Percentiles rank a stretch among this genome's conserved stretches.
Conservation (phyloP, 2,797 vertebrate species). For the Rhabdomys pumilio region DNA sequence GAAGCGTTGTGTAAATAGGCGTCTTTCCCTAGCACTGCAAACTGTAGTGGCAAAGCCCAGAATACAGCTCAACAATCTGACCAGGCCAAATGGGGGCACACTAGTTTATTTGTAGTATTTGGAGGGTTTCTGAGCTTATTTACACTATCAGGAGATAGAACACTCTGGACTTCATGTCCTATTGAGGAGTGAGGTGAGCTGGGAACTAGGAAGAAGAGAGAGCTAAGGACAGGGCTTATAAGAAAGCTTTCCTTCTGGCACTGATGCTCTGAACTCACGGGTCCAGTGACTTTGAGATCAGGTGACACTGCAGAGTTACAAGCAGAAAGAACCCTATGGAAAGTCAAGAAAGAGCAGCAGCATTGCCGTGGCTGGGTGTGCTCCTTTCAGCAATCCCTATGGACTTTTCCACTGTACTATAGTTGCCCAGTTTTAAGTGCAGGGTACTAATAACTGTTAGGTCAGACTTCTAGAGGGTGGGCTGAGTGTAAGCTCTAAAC, state of each 20-base stretch:
- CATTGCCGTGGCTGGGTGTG: not conserved
- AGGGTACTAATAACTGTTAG: not conserved
- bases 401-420: rapidly evolving
- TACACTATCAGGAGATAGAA: rapidly evolving
- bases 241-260: not conserved
- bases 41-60: not conserved
- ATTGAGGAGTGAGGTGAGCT: rapidly evolving
- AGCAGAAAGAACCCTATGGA: not conserved
- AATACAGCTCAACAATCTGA: not conserved
- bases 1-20: not conserved
- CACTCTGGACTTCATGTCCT: rapidly evolving
- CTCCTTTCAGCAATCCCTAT: no score
- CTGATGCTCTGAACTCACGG: not conserved
- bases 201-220: not conserved
- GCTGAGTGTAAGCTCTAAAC: not conserved
- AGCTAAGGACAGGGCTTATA: not conserved
- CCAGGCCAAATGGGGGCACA: not conserved
- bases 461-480: not conserved
- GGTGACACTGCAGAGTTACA: not conserved
- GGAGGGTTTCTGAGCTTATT: not conserved
- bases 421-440: not conserved
- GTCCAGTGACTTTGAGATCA: not conserved
- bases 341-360: not conserved
- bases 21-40: not conserved
- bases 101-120: not conserved